Evolutionary conservation across 2,888 invertebrate genomes (phyloP), one percentile per base, ranked within the genome.

Genomic region (Hirtodrosophila trivittata): DNA sequence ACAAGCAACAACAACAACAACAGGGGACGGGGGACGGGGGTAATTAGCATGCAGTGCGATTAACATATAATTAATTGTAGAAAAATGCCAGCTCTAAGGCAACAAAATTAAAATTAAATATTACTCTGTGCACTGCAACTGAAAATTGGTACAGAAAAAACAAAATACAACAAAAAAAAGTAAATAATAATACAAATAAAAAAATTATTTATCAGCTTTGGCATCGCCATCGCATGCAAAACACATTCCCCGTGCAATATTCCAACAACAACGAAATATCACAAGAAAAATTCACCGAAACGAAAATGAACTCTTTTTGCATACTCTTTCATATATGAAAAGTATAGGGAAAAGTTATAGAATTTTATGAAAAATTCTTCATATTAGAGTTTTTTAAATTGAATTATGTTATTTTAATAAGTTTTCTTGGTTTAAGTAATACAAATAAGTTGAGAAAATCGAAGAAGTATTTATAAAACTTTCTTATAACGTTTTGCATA

Each of bases 41-140:
- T 84, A 87, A 87, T 84, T 86, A 84, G 87, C 87, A 87, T 87
- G 87, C 84, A 77, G 45, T 71, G 77, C 86, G 87, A 84, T 84
- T 84, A 84, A 87, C 87, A 87, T 84, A 87, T 87, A 84, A 87
- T 84, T 84, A 84, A 84, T 87, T 87, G 85, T 66, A 69, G 57
- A 59, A 77, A 65, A 69, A 71, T 60, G 28, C 57, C 71, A 59
- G 58, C 43, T 28, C 49, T 52, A 59, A 62, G 33, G 62, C 52
- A 55, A 59, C 43, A 42, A 72, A 66, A 60, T 58, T 46, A 58
- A 64, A 57, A 58, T 21, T 52, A 68, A 68, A 56, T 66, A 64
- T 66, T 75, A 60, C 59, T 43, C 74, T 42, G 59, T 54, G 50
- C 60, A 55, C 54, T 60, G 45, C 65, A 63, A 62, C 60, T 68